Conservation (phyloP, 2,113 vertebrate genomes). For the Nesoenas mayeri region DNA sequence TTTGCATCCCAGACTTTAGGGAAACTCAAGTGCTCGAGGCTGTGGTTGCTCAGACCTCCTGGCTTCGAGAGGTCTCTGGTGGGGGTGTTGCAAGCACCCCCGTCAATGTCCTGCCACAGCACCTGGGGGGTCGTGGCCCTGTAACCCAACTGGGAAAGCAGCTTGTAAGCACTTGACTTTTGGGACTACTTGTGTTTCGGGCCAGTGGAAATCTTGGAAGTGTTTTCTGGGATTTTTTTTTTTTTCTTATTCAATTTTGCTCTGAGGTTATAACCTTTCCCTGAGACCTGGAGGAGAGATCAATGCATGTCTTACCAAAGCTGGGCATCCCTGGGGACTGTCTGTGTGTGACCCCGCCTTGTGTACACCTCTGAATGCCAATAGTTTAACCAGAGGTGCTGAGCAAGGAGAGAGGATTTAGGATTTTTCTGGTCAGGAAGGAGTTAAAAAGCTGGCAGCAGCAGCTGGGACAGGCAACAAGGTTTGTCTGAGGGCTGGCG, state of each 20-base stretch:
- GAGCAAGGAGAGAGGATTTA: not conserved
- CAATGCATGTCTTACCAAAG: not conserved
- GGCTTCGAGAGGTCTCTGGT: rapidly evolving
- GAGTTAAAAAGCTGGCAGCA: slow-evolving; percentile 29
- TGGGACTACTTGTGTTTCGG: not conserved
- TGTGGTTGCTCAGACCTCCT: not conserved
- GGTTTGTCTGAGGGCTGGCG: not conserved
- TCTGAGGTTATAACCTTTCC: not conserved
- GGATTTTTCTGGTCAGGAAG: not conserved
- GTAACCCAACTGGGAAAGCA: rapidly evolving
- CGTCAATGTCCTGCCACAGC: rapidly evolving
- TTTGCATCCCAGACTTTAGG: not conserved
- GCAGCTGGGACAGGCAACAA: not conserved
- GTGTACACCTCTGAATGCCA: rapidly evolving
- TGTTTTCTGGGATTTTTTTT: not conserved
- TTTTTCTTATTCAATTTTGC: not conserved
- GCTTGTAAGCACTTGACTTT: not conserved
- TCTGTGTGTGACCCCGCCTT: rapidly evolving
- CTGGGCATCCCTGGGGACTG: rapidly evolving
- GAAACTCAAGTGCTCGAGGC: not conserved
- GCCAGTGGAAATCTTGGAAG: not conserved
- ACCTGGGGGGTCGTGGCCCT: not conserved
- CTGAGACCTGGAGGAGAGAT: not conserved
- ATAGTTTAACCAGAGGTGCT: not conserved
- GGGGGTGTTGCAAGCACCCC: rapidly evolving